phyloP scores from a whole-genome alignment of 2,888 invertebrate species.

The Pemphredon lugubris region DNA sequence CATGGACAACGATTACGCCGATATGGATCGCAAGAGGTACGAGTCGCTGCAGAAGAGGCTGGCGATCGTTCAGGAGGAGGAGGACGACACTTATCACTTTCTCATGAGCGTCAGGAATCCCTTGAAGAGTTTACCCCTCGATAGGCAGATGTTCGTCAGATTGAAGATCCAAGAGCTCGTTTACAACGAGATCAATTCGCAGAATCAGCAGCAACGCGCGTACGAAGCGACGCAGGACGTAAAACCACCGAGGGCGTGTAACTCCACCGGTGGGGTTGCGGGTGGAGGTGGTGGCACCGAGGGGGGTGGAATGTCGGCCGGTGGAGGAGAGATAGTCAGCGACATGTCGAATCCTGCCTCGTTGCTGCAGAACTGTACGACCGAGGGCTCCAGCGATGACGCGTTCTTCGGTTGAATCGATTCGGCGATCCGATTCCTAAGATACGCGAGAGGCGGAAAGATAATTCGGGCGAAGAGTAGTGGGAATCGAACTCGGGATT shows the following conservation, averaged over 20 bases:
- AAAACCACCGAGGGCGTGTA: conserved; percentile 53
- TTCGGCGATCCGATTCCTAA: no score
- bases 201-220: conserved; percentile 61
- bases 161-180: conserved; percentile 72
- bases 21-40: conserved; percentile 67
- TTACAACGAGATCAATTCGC: conserved; percentile 69
- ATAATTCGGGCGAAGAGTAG: no score
- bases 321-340: conserved; percentile 34
- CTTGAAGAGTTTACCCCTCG: conserved; percentile 68
- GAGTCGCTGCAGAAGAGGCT: conserved; percentile 63
- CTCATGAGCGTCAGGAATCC: conserved; percentile 72
- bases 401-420: conserved; percentile 62
- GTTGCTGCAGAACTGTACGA: conserved; percentile 60
- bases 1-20: conserved; percentile 64
- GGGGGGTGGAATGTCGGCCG: conserved; percentile 29
- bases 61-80: conserved; percentile 60
- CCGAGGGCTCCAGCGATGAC: conserved; percentile 59
- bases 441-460: no score
- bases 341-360: conserved; percentile 53
- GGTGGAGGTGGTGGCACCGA: conserved; percentile 24
- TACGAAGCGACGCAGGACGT: conserved; percentile 62
- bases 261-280: conserved; percentile 15
- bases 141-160: conserved; percentile 71
- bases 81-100: conserved; percentile 73
- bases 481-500: no score